Base-by-base conservation (phyloP, 2,113 vertebrate genomes). In the Chauna torquata region DNA sequence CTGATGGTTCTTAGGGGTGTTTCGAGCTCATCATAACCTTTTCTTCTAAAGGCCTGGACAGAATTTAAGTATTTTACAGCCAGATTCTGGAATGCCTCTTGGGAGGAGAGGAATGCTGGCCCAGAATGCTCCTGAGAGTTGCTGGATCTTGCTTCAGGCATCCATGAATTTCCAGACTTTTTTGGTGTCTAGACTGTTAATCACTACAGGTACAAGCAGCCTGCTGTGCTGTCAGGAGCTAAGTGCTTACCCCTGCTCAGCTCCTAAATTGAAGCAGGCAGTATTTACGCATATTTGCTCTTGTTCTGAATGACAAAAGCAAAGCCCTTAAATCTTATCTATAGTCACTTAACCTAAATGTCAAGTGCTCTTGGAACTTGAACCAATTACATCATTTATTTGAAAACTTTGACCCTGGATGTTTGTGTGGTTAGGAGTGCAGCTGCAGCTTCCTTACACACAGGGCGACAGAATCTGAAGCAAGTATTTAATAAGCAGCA, bases 1-100 rank as follows among this genome's bases (percentile, higher is more conserved):
- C 22, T 85, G 23, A 36, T 69, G 34, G 40, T 66, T 83, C 64
- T 66, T 66, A 45, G 12, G 42, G n/a, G 30, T 40, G 11, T 70
- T 58, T 80, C 49, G 88, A 80, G 75, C 27, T 86, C 9, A 3
- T 83, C 45, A 20, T 80, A 83, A 65, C 2, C 6, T 42, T 88
- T 92, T 65, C 50, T 88, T 89, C 72, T 86, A 45, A 70, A 78
- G 22, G 16, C 52, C 19, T 50, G 13, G 45, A 66, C 11, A 81
- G 80, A 82, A 95, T 59, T 71, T 83, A 71, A 92, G 45, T n/a
- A 40, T 86, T 96, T 94, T 84, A 42, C 28, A 87, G 69, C 64
- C n/a, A 55, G 81, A 54, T 11, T 66, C 59, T 84, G 65, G 25
- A 68, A 40, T 84, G 45, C 28, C 2, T 1, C 52, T 38, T 92